Percentiles rank a stretch among this genome's conserved stretches.
Evolutionary conservation across 2,113 vertebrate genomes (phyloP).

Genomic region (Camelus bactrianus): DNA sequence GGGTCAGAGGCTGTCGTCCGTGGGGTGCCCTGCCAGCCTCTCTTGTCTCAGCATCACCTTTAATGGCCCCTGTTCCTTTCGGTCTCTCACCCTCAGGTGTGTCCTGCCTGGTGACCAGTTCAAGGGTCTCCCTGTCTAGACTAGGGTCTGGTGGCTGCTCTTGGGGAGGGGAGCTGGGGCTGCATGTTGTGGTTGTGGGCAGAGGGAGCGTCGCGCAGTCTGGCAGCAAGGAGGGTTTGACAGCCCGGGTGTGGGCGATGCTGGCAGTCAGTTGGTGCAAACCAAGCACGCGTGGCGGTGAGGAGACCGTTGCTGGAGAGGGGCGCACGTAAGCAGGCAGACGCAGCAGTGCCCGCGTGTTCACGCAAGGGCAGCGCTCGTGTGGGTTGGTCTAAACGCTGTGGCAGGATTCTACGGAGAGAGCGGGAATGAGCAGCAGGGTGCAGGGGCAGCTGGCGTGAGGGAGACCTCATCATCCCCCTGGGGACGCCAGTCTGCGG

Average conservation of each 20-base stretch:
- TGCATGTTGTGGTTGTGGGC: background rate
- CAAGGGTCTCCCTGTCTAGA: background rate
- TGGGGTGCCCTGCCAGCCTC: too few species aligned
- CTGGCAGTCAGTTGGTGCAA: rapidly evolving
- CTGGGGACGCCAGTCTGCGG: rapidly evolving
- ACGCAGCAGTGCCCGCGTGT: rapidly evolving
- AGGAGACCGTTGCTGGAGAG: background rate
- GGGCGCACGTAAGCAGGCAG: rapidly evolving
- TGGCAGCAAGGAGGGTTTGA: background rate
- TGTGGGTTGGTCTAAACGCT: rapidly evolving
- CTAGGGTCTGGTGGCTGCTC: too few species aligned
- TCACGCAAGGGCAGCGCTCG: rapidly evolving
- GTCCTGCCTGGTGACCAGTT: background rate
- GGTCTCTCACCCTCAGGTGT: background rate
- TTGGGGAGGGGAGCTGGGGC: too few species aligned
- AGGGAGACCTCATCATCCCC: background rate
- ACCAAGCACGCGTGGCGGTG: too few species aligned
- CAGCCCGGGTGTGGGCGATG: background rate
- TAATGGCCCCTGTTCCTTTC: background rate
- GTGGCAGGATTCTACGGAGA: background rate
- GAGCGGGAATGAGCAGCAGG: background rate
- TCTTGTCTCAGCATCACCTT: background rate
- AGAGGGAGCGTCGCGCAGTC: background rate
- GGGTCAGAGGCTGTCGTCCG: background rate
- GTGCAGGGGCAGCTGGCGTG: background rate